A percentile compares a stretch with the other conserved stretches of the same genome.
Evolutionary conservation across 2,113 vertebrate species (phyloP).

Genomic region (Pyrgilauda ruficollis): DNA sequence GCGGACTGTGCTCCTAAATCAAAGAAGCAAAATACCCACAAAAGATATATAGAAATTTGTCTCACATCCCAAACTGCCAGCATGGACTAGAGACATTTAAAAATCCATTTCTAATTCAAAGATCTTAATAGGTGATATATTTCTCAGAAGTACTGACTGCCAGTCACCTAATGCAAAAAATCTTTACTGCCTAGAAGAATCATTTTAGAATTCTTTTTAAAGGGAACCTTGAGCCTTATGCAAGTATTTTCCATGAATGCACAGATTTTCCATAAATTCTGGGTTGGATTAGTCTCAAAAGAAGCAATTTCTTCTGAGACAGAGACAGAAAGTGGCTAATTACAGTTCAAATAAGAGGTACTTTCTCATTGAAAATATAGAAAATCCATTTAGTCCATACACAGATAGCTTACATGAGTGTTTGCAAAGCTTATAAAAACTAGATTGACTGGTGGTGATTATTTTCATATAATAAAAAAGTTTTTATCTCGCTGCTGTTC

Average conservation of each 20-base stretch:
- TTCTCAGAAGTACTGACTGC: background rate
- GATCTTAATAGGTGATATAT: background rate
- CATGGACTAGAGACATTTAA: background rate
- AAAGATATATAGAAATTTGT: background rate
- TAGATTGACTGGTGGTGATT: background rate
- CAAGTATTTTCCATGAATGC: background rate
- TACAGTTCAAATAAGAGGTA: background rate
- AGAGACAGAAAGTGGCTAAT: background rate
- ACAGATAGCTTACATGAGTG: background rate
- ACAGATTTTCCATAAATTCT: background rate
- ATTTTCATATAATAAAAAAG: background rate
- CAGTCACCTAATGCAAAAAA: background rate
- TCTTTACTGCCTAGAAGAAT: background rate
- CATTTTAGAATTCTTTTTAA: background rate
- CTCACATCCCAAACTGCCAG: background rate
- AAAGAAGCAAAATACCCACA: background rate
- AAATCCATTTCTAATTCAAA: slow-evolving; percentile 29
- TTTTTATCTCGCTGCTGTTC: background rate
- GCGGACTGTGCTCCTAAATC: background rate
- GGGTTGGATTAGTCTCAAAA: background rate
- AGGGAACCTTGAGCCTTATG: background rate
- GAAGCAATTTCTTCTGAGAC: background rate
- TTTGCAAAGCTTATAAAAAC: background rate
- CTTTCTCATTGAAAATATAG: background rate
- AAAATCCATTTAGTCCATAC: background rate